phyloP scores from a whole-genome alignment of 2,888 invertebrate species.

The Bimastos eiseni region DNA sequence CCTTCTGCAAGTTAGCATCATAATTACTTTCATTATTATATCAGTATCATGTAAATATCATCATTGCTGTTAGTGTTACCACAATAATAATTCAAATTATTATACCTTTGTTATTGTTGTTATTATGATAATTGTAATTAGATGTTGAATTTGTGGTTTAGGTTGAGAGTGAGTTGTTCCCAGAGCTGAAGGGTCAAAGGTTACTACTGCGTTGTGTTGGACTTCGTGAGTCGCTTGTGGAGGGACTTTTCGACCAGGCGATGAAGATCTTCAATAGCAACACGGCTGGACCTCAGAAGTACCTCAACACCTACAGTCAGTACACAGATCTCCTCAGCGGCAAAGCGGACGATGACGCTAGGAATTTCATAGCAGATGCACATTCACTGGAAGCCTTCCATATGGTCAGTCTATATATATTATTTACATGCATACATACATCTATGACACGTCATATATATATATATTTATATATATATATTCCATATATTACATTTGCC shows the following conservation, averaged over 20 bases:
- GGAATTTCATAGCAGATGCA: slow-evolving; percentile 57
- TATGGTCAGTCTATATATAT: slow-evolving; percentile 47
- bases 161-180: slow-evolving; percentile 62
- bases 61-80: too few relatives aligned
- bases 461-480: too few relatives aligned
- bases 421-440: too few relatives aligned
- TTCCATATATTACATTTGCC: too few relatives aligned
- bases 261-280: slow-evolving; percentile 61
- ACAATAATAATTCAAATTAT: too few relatives aligned
- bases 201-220: slow-evolving; percentile 59
- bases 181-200: slow-evolving; percentile 60
- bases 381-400: slow-evolving; percentile 59
- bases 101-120: background rate
- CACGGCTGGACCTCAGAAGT: slow-evolving; percentile 61
- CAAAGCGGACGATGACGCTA: slow-evolving; percentile 61
- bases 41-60: too few relatives aligned
- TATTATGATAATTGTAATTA: background rate
- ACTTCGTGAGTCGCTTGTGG: slow-evolving; percentile 59
- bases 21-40: too few relatives aligned
- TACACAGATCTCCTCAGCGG: slow-evolving; percentile 61
- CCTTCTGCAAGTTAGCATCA: too few relatives aligned
- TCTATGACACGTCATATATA: too few relatives aligned
- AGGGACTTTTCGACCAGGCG: slow-evolving; percentile 58
- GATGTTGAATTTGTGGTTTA: slow-evolving; percentile 39
- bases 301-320: slow-evolving; percentile 55